Conservation (phyloP, 1,140 invertebrate species). For the Pararge aegeria region DNA sequence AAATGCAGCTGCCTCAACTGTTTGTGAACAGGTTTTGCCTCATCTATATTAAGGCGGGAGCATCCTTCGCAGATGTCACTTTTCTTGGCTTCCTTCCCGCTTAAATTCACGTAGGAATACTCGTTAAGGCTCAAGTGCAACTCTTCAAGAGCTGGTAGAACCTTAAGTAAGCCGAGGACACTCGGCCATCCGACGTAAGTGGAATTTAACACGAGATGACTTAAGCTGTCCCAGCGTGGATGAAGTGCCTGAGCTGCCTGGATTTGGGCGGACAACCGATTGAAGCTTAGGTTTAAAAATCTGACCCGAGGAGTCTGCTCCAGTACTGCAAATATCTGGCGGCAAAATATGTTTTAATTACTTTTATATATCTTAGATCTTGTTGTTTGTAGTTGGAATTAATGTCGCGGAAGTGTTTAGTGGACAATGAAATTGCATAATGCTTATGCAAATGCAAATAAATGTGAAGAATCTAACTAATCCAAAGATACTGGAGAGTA, state of each 20-base stretch:
- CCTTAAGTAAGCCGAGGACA: slow-evolving; percentile 87
- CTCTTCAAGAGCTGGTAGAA: slow-evolving; percentile 90
- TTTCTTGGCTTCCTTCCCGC: slow-evolving; percentile 52
- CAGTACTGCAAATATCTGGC: slow-evolving; percentile 90
- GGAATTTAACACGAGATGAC: slow-evolving; percentile 91
- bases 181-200: slow-evolving; percentile 91
- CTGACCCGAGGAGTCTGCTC: slow-evolving; percentile 92
- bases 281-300: slow-evolving; percentile 95
- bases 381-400: not conserved
- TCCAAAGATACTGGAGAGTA: not conserved
- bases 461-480: too few species aligned
- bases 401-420: slow-evolving; percentile 8
- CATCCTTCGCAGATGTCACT: slow-evolving; percentile 60
- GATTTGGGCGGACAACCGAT: slow-evolving; percentile 86
- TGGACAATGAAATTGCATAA: slow-evolving; percentile 13
- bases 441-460: not conserved
- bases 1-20: slow-evolving; percentile 89
- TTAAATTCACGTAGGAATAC: slow-evolving; percentile 86
- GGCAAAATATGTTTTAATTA: slow-evolving; percentile 19
- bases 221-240: slow-evolving; percentile 84
- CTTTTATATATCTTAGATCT: not conserved
- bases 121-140: slow-evolving; percentile 94
- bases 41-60: slow-evolving; percentile 78
- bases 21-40: slow-evolving; percentile 83
- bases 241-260: slow-evolving; percentile 72